Conservation (phyloP, 2,797 vertebrate species). For the Nannoperca obscura region DNA sequence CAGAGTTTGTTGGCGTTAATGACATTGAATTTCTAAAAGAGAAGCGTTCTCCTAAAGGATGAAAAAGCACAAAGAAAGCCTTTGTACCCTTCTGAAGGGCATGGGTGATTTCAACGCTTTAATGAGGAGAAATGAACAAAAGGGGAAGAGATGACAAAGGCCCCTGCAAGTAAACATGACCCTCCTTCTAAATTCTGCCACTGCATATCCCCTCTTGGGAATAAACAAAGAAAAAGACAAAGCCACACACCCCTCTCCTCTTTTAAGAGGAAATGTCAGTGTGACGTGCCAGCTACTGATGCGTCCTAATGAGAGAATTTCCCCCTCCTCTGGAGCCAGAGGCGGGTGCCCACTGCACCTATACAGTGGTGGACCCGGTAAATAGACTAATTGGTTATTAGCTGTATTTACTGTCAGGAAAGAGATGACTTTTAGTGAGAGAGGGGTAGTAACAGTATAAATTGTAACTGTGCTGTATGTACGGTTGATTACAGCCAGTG, state of each 20-base stretch:
- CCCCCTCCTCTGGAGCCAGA: conserved; percentile 23
- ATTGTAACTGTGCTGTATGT: conserved; percentile 21
- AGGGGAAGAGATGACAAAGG: conserved; percentile 73
- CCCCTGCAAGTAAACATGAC: conserved; percentile 74
- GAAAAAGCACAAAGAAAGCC: conserved; percentile 59
- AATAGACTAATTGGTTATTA: conserved; percentile 78
- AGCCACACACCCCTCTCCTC: conserved; percentile 52
- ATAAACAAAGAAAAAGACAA: conserved; percentile 69
- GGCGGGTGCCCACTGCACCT: conserved; percentile 43
- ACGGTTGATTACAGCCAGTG: conserved; percentile 1
- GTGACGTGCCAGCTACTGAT: conserved; percentile 77
- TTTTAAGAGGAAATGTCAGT: conserved; percentile 70
- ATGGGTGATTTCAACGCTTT: conserved; percentile 70
- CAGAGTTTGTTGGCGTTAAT: conserved; percentile 44
- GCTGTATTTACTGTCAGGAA: conserved; percentile 61
- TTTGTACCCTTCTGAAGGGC: conserved; percentile 67
- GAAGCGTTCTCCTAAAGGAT: conserved; percentile 47
- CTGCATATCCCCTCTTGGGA: conserved; percentile 62
- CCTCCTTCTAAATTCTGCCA: conserved; percentile 72
- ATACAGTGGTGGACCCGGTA: conserved; percentile 42
- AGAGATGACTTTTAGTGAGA: conserved; percentile 30
- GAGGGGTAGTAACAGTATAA: conserved; percentile 24
- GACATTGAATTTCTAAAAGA: conserved; percentile 49
- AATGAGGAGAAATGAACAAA: conserved; percentile 79
- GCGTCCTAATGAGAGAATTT: conserved; percentile 77